Base-by-base conservation (phyloP, 2,113 vertebrate species). In the Dolichallabes microphthalmus region DNA sequence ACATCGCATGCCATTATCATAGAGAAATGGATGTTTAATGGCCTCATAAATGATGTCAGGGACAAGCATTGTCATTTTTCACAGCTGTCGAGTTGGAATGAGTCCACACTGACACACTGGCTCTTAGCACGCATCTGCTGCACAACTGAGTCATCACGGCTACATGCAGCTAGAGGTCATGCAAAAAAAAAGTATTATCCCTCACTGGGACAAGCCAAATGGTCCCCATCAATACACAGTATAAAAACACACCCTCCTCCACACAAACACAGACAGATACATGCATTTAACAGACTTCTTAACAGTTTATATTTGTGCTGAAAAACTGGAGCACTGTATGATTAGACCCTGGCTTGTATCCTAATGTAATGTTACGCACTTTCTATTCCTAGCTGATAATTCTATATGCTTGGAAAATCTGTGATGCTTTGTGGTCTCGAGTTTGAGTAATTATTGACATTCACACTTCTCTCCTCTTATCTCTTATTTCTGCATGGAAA, bases 41-140 rank as follows among this genome's bases (percentile, higher is more conserved):
- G 86, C 83, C 80, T 89, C 80, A 57, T 89, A 87, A 89, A 89
- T 83, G 83, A 89, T 89, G 88, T 89, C 86, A 85, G 60, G 77
- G 80, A 85, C 80, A 22, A 80, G 75, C 80, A 85, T 84, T 87
- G 88, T 80, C 88, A 80, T 89, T 85, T 87, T 69, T 86, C 83
- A 81, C 81, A 45, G 86, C 83, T 83, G 88, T 87, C 13, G 64
- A 83, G 66, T 84, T 87, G 88, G 88, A 89, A 81, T 30, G 52
- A 45, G 83, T 85, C 86, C 83, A 85, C 83, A 68, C 27, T 69
- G 50, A 84, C 74, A 89, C 86, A 87, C 76, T 75, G 64, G 73
- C 82, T 86, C 71, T 83, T 69, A 82, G 78, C 82, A 85, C 84
- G 68, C 88, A 89, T 89, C 88, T 89, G 88, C 83, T 85, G 30